Base-by-base conservation (phyloP, 92 coral and sea anemone genomes). In the Heteractis magnifica region DNA sequence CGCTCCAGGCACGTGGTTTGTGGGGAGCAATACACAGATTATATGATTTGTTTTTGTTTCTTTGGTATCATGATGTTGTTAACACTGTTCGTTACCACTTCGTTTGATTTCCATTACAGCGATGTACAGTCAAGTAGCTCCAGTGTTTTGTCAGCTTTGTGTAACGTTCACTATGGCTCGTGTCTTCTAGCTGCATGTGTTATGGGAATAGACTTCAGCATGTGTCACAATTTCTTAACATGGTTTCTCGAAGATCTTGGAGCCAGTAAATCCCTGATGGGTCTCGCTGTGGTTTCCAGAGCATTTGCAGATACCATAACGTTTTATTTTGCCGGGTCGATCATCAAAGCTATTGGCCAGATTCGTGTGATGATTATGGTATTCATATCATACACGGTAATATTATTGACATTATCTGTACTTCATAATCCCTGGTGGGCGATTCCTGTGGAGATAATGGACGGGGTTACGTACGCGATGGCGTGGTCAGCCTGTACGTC, bases 161-260 rank as follows among this genome's bases (percentile, higher is more conserved):
- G 91, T 51, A 92, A 94, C 81, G 65, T 92, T 75, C 99, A 97
- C 62, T 97, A 97, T 84, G 94, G 98, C 65, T 97, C 99, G 71
- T 97, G 95, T 73, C 90, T 97, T 51, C 80, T 80, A 13, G 99
- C 95, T 8, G 99, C 96, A 34, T 97, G 99, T 76, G 90, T 92
- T 65, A 97, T 97, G 99, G 99, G 99, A 41, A 84, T 97, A 51
- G 93, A 95, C 79, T 94, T 92, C 53, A 98, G 99, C 60, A 90
- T 97, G 93, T 85, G 94, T 62, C 99, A 97, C 82, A 97, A 95
- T 82, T 97, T 97, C 72, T 87, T 97, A 77, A 92, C 89, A 75
- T 97, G 99, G 99, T 94, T 94, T 88, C 88, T 97, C 10, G 99
- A 97, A 72, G 99, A 97, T 74, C 92, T 97, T 11, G 99, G 99